Base-by-base conservation (phyloP, 2,888 invertebrate species). In the Amiota minor region DNA sequence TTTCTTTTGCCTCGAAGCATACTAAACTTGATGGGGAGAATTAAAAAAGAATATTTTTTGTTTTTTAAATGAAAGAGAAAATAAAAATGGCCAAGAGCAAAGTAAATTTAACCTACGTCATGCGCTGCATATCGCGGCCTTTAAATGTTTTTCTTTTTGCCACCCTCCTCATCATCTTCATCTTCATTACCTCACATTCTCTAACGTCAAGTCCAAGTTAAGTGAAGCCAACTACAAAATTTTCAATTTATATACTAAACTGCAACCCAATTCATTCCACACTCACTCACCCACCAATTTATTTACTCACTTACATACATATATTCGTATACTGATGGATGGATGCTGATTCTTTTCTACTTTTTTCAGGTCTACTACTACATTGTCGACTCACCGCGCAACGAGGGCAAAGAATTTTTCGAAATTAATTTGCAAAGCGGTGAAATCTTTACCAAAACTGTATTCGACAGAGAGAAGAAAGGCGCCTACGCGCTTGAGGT, bases 391-490 rank as follows among this genome's bases (percentile, higher is more conserved):
- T 97, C 97, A 73, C 94, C 95, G 61, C 93, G 96, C 77, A 97
- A 97, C 90, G 97, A 97, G 89, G 97, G 97, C 81, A 96, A 97
- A 90, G 96, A 97, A 90, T 97, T 94, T 91, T 99, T 99, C 91
- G 96, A 97, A 91, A 98, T 99, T 90, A 97, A 98, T 91, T 93
- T 95, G 89, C 95, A 97, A 90, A 96, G 97, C 47, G 99, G 99
- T 23, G 97, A 97, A 90, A 96, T 99, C 88, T 97, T 96, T 91
- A 98, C 98, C 59, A 96, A 97, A 91, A 93, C 96, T 82, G 95
- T 97, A 86, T 99, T 99, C 92, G 99, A 99, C 92, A 94, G 98
- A 78, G 99, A 99, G 91, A 97, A 97, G 92, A 97, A 98, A 89
- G 97, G 96, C 64, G 97, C 98, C 74, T 99, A 98, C 91, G 98